Percentiles rank a stretch among this genome's conserved stretches.
Evolutionary conservation across 2,113 vertebrate genomes (phyloP).

Genomic region (Acrocephalus kingi): DNA sequence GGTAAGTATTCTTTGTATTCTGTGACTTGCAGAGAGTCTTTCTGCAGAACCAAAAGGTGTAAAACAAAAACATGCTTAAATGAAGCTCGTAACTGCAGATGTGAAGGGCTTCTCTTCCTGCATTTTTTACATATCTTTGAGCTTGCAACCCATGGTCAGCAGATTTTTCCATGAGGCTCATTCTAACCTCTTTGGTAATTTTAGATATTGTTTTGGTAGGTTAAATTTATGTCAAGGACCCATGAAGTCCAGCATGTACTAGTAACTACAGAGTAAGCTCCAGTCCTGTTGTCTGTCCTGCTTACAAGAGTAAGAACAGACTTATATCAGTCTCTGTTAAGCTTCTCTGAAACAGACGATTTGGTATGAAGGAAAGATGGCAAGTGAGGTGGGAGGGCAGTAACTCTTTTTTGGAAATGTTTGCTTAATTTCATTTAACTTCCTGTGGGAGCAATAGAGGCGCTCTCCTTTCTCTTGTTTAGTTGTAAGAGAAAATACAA

Average conservation of each 20-base stretch:
- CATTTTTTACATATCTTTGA: background rate
- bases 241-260: background rate
- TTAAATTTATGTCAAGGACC: background rate
- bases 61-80: background rate
- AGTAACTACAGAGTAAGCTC: background rate
- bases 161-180: background rate
- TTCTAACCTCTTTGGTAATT: background rate
- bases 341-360: background rate
- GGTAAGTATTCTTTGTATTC: background rate
- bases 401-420: background rate
- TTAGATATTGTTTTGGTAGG: background rate
- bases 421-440: background rate
- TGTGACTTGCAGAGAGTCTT: background rate
- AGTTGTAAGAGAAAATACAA: background rate
- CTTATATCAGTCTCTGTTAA: background rate
- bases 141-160: background rate
- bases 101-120: background rate
- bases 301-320: background rate
- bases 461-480: background rate
- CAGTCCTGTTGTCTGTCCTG: background rate
- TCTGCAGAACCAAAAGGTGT: background rate
- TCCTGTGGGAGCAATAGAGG: background rate
- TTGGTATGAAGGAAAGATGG: background rate
- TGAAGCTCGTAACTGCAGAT: background rate
- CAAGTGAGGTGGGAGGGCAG: background rate